Evolutionary conservation across 2,888 invertebrate genomes (phyloP).

Genomic region (Muscina levida): DNA sequence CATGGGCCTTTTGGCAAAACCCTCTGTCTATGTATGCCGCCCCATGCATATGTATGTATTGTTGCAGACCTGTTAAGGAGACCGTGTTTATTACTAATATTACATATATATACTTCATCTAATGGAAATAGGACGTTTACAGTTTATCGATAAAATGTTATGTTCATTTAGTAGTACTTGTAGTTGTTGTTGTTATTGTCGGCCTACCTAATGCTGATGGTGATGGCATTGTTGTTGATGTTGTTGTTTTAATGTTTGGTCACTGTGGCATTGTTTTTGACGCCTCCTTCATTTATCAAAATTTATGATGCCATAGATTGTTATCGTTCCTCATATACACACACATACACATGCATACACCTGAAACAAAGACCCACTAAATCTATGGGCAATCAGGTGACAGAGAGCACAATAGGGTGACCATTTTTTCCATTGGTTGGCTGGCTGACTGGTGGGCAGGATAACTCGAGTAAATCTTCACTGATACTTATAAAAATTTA

Average conservation of each 20-base stretch:
- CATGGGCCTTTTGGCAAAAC: too few relatives aligned
- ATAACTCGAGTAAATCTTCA: too few relatives aligned
- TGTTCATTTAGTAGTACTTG: too few relatives aligned
- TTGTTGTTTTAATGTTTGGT: slow-evolving; percentile 45
- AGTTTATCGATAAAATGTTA: slow-evolving; percentile 49
- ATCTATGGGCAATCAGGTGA: too few relatives aligned
- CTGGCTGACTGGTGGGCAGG: too few relatives aligned
- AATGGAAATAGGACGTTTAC: background rate
- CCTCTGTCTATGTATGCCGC: too few relatives aligned
- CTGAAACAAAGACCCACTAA: too few relatives aligned
- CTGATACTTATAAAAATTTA: too few relatives aligned
- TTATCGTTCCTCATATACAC: slow-evolving; percentile 17
- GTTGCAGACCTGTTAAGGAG: too few relatives aligned
- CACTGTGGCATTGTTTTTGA: slow-evolving; percentile 56
- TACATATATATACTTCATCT: background rate
- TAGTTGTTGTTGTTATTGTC: background rate
- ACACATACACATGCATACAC: slow-evolving; percentile 18
- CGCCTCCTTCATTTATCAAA: slow-evolving; percentile 62
- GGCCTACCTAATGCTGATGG: background rate
- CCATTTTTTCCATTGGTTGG: too few relatives aligned
- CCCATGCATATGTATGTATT: too few relatives aligned
- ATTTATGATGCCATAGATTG: slow-evolving; percentile 53
- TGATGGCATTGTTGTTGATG: slow-evolving; percentile 10
- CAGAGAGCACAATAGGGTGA: too few relatives aligned
- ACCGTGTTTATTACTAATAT: background rate